A percentile compares a stretch with the other conserved stretches of the same genome.
These are phyloP conservation scores for Prunella himalayana DNA, from an alignment of 2,113 vertebrate species.

Conservation along the genomic window DNA sequence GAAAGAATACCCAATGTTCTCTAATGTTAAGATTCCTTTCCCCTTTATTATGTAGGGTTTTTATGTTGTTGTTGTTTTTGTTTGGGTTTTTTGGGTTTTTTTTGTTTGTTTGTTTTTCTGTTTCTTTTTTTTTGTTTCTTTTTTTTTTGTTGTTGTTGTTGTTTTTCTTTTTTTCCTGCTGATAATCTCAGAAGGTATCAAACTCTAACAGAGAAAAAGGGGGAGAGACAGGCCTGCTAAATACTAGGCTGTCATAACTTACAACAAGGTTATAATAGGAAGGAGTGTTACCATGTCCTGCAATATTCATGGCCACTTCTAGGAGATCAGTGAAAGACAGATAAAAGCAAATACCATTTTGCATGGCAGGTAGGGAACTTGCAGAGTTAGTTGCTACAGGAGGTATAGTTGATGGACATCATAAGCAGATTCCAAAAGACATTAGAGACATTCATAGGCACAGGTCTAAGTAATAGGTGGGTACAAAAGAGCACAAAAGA, in stretches of 20 bases:
- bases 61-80: too few relatives aligned
- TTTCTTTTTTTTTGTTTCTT: too few relatives aligned
- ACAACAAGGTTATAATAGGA: neutral
- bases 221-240: neutral
- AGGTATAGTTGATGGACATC: neutral
- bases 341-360: neutral
- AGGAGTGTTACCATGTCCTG: neutral
- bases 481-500: neutral
- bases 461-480: neutral
- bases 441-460: neutral
- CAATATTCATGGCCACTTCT: neutral
- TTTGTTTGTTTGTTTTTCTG: too few relatives aligned
- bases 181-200: neutral
- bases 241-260: neutral
- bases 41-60: neutral
- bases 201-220: neutral
- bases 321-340: neutral
- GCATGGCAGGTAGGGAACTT: neutral
- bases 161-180: neutral
- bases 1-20: neutral
- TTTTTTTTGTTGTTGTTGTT: too few relatives aligned
- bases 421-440: neutral
- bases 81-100: too few relatives aligned
- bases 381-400: neutral
- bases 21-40: neutral